Evolutionary conservation across 2,113 vertebrate species (phyloP).

Genomic region (Lamprotornis superbus): DNA sequence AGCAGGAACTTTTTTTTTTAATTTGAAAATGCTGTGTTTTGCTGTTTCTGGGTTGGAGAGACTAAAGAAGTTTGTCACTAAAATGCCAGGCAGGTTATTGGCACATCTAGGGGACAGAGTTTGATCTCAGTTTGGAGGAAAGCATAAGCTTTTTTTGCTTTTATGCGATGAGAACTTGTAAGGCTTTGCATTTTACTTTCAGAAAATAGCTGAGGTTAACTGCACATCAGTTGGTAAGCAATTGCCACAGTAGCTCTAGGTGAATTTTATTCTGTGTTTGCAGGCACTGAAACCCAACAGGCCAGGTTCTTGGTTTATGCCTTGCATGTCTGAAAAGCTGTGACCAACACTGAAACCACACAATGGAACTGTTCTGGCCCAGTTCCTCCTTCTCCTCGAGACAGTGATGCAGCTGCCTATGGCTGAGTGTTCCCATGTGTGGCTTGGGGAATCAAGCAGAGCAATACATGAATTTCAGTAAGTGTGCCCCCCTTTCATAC

Average conservation of each 20-base stretch:
- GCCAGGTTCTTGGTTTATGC: not conserved
- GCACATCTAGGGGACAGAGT: not conserved
- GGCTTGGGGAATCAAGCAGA: conserved; percentile 50
- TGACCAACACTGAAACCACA: not conserved
- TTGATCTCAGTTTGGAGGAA: not conserved
- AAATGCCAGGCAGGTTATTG: not conserved
- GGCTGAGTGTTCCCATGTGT: not conserved
- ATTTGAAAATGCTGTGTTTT: not conserved
- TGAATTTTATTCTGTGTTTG: not conserved
- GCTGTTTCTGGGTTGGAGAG: not conserved
- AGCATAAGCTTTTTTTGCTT: not conserved
- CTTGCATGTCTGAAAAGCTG: not conserved
- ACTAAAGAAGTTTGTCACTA: not conserved
- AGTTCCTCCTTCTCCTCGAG: not conserved
- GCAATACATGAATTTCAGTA: conserved; percentile 44
- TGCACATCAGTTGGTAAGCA: not conserved
- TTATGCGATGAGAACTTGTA: not conserved
- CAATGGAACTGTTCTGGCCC: conserved; percentile 41
- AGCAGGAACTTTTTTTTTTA: not conserved
- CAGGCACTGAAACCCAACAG: not conserved
- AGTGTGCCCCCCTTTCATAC: not conserved
- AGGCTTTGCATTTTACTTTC: not conserved
- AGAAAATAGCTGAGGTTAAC: not conserved
- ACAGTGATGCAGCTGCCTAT: not conserved
- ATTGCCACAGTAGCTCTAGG: not conserved